Evolutionary conservation across 2,113 vertebrate genomes (phyloP).

Genomic region (Ciconia maguari): DNA sequence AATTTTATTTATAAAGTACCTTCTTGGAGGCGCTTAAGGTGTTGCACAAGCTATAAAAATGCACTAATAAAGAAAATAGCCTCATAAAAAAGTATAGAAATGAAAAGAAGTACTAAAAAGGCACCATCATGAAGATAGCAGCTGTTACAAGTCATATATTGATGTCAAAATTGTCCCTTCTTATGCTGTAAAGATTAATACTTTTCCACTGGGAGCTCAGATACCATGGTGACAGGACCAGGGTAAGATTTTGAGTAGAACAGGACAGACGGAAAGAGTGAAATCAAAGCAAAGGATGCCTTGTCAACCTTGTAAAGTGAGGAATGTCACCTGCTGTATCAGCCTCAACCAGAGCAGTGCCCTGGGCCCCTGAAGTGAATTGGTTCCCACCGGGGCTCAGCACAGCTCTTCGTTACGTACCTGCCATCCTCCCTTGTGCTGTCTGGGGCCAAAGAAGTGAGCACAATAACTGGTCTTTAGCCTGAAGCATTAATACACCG

Average conservation of each 20-base stretch:
- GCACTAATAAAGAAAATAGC: slow-evolving; percentile 14
- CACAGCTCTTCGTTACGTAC: accelerated
- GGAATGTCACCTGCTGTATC: too few relatives aligned
- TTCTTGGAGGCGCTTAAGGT: background rate
- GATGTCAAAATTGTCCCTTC: background rate
- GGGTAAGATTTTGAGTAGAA: background rate
- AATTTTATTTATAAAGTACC: slow-evolving; percentile 18
- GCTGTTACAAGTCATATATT: background rate
- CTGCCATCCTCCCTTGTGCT: background rate
- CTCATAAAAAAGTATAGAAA: slow-evolving; percentile 17
- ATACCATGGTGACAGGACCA: background rate
- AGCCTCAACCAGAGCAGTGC: background rate
- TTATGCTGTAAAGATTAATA: background rate
- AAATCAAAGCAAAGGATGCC: background rate
- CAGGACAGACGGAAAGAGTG: background rate
- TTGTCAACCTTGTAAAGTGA: background rate
- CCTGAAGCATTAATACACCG: background rate
- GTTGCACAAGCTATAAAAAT: background rate
- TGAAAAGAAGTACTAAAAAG: background rate
- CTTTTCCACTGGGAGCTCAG: background rate
- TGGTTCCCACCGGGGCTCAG: accelerated
- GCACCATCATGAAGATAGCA: background rate
- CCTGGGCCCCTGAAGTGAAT: background rate
- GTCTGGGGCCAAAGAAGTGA: background rate
- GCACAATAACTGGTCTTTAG: background rate